Evolutionary conservation across 2,888 invertebrate species (phyloP).

Genomic region (Tetragnatha montana): DNA sequence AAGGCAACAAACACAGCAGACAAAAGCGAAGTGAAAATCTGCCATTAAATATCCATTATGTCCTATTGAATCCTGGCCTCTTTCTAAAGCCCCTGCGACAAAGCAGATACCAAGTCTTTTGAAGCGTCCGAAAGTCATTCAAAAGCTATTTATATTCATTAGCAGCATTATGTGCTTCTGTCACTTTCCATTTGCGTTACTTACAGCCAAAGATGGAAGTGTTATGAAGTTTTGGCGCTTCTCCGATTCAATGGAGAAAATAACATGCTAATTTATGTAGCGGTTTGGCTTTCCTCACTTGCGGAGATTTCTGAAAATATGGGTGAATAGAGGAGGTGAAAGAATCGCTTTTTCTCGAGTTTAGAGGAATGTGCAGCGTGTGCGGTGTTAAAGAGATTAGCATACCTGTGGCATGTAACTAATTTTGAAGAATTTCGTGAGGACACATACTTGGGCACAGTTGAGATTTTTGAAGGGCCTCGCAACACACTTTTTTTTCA

Average conservation of each 20-base stretch:
- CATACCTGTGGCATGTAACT: no score
- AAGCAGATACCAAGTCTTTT: conserved; percentile 55
- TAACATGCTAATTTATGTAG: conserved; percentile 4
- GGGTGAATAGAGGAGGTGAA: no score
- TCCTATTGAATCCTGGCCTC: conserved; percentile 29
- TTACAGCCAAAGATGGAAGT: conserved; percentile 9
- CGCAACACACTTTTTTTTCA: no score
- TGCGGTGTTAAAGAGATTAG: no score
- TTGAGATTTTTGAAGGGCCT: no score
- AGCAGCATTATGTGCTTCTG: conserved; percentile 49
- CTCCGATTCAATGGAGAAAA: conserved; percentile 11
- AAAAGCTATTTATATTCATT: conserved; percentile 67
- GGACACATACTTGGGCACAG: no score
- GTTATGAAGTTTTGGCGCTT: neutral
- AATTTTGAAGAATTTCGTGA: no score
- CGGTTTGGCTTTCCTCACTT: neutral
- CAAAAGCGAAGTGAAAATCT: conserved; percentile 53
- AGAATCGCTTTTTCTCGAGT: no score
- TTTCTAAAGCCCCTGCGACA: conserved; percentile 45
- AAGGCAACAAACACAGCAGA: conserved; percentile 7
- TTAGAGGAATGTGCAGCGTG: no score
- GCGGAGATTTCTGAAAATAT: neutral
- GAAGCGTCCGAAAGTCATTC: conserved; percentile 46
- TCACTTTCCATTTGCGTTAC: conserved; percentile 49
- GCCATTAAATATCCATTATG: conserved; percentile 64